Evolutionary conservation across 2,888 invertebrate genomes (phyloP).

Genomic region (Meteorus colon): DNA sequence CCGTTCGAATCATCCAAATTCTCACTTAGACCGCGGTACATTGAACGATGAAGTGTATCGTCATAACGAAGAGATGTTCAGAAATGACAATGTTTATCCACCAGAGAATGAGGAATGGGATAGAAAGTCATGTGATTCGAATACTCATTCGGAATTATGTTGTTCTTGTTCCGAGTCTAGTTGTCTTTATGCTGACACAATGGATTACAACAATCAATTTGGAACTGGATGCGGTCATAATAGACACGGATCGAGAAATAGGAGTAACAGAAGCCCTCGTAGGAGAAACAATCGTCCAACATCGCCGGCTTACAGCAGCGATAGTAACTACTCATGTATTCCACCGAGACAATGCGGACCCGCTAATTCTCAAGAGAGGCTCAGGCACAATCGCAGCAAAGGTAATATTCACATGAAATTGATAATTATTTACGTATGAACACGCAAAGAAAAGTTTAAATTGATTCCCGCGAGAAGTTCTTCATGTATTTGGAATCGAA

Average conservation of each 20-base stretch:
- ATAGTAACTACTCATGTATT: constrained; percentile 71
- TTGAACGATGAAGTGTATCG: constrained; percentile 69
- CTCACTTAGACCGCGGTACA: constrained; percentile 61
- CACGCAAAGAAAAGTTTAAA: too few species aligned
- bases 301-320: constrained; percentile 70
- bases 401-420: constrained; percentile 55
- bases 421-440: too few species aligned
- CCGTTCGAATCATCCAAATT: constrained; percentile 58
- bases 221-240: constrained; percentile 60
- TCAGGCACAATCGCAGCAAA: constrained; percentile 71
- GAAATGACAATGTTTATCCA: constrained; percentile 66
- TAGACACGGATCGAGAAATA: constrained; percentile 60
- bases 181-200: constrained; percentile 69
- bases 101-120: constrained; percentile 71
- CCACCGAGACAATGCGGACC: constrained; percentile 67
- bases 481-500: too few species aligned
- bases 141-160: constrained; percentile 70
- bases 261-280: constrained; percentile 68
- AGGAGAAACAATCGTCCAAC: constrained; percentile 65
- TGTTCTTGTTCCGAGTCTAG: constrained; percentile 72
- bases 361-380: constrained; percentile 68
- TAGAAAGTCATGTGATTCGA: constrained; percentile 71
- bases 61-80: constrained; percentile 67
- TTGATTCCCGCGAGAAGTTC: too few species aligned
- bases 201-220: constrained; percentile 69